Evolutionary conservation across 2,797 vertebrate genomes (phyloP), one percentile per base, ranked within the genome.

Genomic region (Etheostoma nigrum): DNA sequence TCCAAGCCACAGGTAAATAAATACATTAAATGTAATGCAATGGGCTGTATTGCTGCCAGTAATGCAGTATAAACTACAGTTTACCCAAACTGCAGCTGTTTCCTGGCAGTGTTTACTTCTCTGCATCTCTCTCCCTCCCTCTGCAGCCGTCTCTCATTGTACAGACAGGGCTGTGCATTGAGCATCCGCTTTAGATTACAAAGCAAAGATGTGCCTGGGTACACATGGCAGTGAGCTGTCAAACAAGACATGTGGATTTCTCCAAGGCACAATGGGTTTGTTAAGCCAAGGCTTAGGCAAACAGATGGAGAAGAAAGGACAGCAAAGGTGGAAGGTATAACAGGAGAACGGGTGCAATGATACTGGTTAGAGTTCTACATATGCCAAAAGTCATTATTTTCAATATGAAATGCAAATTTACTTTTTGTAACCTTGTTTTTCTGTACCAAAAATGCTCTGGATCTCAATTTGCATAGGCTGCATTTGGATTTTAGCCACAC

Each of bases 161-260:
- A 82, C 76, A 91, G 90, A 89, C 87, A 88, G 89, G 81, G n/a
- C 84, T 89, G 86, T 86, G 89, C 88, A 82, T 91, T 85, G 91
- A 91, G 87, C 74, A 55, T 67, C 79, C 64, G 83, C 83, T 91
- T 87, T 88, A 85, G 90, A 92, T 92, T 91, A 91, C 88, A 90
- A 84, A 89, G 81, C 83, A 23, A 78, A 89, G 90, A 89, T 91
- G 90, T 82, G 88, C 89, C 85, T 67, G 83, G 81, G 90, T 86
- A 86, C 86, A 91, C 90, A 83, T 76, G 84, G 85, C 81, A 79
- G 87, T 80, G 86, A 86, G 89, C 88, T 92, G 88, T 91, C 90
- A 91, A 79, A 90, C 87, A 89, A 84, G 91, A 90, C 79, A 51
- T 74, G 82, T 71, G 79, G 84, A 89, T 90, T 81, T 76, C 88